These are phyloP conservation scores for Crematogaster levior DNA, from an alignment of 2,888 invertebrate species.

Conservation along the genomic window DNA sequence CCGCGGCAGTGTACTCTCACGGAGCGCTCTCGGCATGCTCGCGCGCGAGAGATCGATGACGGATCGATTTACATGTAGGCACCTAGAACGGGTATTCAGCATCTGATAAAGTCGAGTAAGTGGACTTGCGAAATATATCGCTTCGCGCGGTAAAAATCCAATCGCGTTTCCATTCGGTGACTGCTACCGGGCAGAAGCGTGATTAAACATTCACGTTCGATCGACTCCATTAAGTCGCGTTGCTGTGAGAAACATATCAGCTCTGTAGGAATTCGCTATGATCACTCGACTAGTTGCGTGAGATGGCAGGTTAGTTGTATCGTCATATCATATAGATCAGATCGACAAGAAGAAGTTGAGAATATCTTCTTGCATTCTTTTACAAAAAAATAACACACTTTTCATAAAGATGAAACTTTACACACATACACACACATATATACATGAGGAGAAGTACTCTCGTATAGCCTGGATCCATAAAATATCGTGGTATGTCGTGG, in stretches of 20 bases:
- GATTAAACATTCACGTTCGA: constrained; percentile 39
- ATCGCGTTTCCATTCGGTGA: constrained; percentile 48
- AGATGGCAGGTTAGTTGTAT: constrained; percentile 2
- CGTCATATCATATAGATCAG: neutral
- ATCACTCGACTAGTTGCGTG: neutral
- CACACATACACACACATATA: too few species aligned
- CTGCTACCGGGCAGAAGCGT: constrained; percentile 34
- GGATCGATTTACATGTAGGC: constrained; percentile 58
- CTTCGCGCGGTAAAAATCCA: constrained; percentile 8
- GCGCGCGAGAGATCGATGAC: constrained; percentile 64
- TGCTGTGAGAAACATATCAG: neutral
- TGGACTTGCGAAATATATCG: constrained; percentile 49
- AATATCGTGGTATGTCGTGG: neutral
- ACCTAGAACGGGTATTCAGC: constrained; percentile 43
- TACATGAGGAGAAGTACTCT: neutral
- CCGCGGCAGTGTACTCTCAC: constrained; percentile 40
- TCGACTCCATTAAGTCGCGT: constrained; percentile 28
- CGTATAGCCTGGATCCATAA: neutral
- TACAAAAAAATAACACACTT: neutral
- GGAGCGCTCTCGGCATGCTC: constrained; percentile 15
- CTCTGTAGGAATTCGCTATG: neutral
- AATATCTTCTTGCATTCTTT: neutral
- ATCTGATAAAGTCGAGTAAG: constrained; percentile 47
- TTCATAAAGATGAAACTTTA: neutral
- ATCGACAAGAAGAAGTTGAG: neutral